Base-by-base conservation (phyloP, 2,797 vertebrate genomes). In the Chaetodon trifasciatus region DNA sequence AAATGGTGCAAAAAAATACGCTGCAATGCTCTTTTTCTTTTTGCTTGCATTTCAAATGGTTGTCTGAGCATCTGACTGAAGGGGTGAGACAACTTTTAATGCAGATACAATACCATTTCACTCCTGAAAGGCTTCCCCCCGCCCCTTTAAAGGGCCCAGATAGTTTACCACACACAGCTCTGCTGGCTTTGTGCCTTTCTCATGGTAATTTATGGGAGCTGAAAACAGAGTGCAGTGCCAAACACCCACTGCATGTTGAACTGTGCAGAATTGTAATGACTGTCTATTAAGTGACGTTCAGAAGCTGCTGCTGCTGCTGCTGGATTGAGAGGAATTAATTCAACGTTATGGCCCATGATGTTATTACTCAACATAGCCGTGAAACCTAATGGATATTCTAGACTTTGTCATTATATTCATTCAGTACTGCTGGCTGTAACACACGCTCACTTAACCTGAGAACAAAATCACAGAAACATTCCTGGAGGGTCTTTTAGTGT, bases 181-280 rank as follows among this genome's bases (percentile, higher is more conserved):
- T 57, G 81, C 81, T 79, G 79, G 86, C 78, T 86, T 67, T 58
- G 39, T 82, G 79, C 82, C 79, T 91, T 91, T 93, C 81, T 92
- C 85, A 92, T 94, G 87, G 71, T 91, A 92, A 92, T 92, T 75
- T 65, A 53, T 53, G 57, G 56, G 68, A 78, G 76, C 82, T 63
- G 74, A 86, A 82, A 82, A 70, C 76, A 66, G 63, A 80, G 74
- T 2, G 50, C 47, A 13, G 58, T 39, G 76, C 88, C 86, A 91
- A 84, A 89, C 82, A 82, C 71, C 76, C 86, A 83, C 81, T 69
- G 60, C 76, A 82, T 37, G 75, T 56, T 73, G 46, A 82, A 77
- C 76, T 72, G 80, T 74, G 77, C 74, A 69, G 70, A 89, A 85
- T 76, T 58, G 61, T 61, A 82, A 90, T 80, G 55, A 65, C 49